Base-by-base conservation (phyloP, 2,113 vertebrate genomes). In the Eolophus roseicapilla region DNA sequence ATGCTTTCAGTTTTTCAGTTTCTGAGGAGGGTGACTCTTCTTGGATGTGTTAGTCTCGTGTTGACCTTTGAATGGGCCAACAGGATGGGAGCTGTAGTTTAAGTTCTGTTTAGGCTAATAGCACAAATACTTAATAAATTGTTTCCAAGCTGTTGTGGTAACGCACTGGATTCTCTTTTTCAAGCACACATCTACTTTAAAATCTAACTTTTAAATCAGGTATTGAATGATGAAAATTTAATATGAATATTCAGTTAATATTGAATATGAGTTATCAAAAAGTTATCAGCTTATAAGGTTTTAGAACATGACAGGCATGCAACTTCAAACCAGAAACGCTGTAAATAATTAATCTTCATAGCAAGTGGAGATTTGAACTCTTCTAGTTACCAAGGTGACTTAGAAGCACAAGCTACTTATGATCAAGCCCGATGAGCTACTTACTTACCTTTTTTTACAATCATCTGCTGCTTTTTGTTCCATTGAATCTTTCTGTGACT, bases 81-180 rank as follows among this genome's bases (percentile, higher is more conserved):
- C 29, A 29, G 35, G 39, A 53, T 81, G 10, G 55, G 31, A 91
- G 41, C 16, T 65, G 27, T 49, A 89, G 44, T 37, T 80, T 79
- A 82, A 81, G n/a, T 77, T 97, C 50, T 88, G 63, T 94, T 94
- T 78, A 81, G 62, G 78, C 69, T 90, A 76, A 33, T 73, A 93
- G 86, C 67, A 86, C 77, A 93, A 93, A 81, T 84, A 33, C 91
- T 97, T 92, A 69, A 49, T 86, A 90, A 92, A 73, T 79, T 67
- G 63, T 93, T 96, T 92, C 75, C 70, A 90, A 94, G 74, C 86
- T 97, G 60, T 87, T 90, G 60, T 86, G 82, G 59, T 89, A 95
- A 91, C 25, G 47, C 20, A 71, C 53, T 80, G 75, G 11, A 43
- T 85, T 80, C 70, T 79, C 13, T 63, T 91, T 92, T 93, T 57